Evolutionary conservation across 2,113 vertebrate species (phyloP).

Genomic region (Antennarius striatus): DNA sequence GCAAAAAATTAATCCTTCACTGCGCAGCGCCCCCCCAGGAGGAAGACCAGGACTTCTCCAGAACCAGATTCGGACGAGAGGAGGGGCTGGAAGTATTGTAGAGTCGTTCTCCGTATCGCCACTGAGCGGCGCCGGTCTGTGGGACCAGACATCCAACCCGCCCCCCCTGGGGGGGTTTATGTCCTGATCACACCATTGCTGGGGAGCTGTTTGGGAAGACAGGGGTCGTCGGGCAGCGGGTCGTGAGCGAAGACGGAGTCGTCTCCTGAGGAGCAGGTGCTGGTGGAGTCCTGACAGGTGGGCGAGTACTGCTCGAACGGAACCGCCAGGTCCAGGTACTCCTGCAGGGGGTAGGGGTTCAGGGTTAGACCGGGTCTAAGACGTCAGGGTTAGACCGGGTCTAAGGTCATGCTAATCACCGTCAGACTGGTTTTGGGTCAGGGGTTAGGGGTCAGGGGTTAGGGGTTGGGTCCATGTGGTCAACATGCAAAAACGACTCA

Average conservation of each 20-base stretch:
- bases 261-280: conserved; percentile 94
- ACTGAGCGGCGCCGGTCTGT: conserved; percentile 22
- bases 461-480: no score
- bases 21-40: conserved; percentile 41
- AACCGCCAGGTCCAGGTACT: conserved; percentile 91
- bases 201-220: conserved; percentile 84
- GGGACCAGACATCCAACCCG: conserved; percentile 8
- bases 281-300: conserved; percentile 91
- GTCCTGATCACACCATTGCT: conserved; percentile 83
- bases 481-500: conserved; percentile 71
- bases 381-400: no score
- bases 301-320: conserved; percentile 98
- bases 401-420: no score
- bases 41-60: neutral
- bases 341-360: conserved; percentile 54
- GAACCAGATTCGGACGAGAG: conserved; percentile 49
- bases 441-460: no score
- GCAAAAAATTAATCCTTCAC: conserved; percentile 72
- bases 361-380: no score
- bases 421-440: no score
- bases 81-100: conserved; percentile 58
- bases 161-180: conserved; percentile 53
- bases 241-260: conserved; percentile 97
- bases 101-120: conserved; percentile 42
- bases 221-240: conserved; percentile 88